Evolutionary conservation across 2,113 vertebrate species (phyloP).

Genomic region (Microcebus lehilahytsara): DNA sequence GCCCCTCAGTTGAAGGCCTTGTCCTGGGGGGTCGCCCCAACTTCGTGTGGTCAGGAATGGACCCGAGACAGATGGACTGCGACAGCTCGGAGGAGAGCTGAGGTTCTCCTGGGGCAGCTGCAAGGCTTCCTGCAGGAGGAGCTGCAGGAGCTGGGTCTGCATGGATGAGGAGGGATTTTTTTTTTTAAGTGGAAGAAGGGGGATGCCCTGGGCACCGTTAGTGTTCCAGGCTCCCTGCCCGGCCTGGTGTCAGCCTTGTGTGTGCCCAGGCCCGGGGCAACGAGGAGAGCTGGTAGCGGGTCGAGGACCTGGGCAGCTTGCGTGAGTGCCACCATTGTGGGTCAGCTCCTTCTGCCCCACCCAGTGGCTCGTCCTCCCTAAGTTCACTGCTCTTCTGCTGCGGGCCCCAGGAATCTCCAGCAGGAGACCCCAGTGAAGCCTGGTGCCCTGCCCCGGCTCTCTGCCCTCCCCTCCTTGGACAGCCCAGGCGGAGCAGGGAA

Average conservation of each 20-base stretch:
- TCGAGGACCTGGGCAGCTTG: conserved; percentile 78
- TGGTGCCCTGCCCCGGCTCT: background rate
- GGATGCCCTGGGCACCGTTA: rapidly evolving
- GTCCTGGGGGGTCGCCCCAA: background rate
- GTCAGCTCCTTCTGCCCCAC: background rate
- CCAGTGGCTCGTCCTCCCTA: background rate
- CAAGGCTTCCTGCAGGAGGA: background rate
- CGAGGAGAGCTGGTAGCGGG: conserved; percentile 76
- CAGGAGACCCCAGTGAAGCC: rapidly evolving
- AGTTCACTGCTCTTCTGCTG: background rate
- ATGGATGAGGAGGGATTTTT: background rate
- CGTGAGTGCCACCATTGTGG: conserved; percentile 80
- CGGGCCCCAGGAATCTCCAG: background rate
- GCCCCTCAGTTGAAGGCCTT: background rate
- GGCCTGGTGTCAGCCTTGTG: background rate
- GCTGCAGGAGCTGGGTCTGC: background rate
- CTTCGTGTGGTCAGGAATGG: background rate
- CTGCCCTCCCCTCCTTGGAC: background rate
- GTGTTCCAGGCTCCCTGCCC: background rate
- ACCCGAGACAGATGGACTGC: background rate
- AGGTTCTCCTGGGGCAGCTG: background rate
- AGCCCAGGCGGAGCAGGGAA: background rate
- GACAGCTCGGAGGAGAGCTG: background rate
- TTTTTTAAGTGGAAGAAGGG: background rate
- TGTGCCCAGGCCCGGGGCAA: conserved; percentile 65